These are phyloP conservation scores for Ctenopoma multispine DNA, from an alignment of 2,797 vertebrate genomes.

Conservation along the genomic window DNA sequence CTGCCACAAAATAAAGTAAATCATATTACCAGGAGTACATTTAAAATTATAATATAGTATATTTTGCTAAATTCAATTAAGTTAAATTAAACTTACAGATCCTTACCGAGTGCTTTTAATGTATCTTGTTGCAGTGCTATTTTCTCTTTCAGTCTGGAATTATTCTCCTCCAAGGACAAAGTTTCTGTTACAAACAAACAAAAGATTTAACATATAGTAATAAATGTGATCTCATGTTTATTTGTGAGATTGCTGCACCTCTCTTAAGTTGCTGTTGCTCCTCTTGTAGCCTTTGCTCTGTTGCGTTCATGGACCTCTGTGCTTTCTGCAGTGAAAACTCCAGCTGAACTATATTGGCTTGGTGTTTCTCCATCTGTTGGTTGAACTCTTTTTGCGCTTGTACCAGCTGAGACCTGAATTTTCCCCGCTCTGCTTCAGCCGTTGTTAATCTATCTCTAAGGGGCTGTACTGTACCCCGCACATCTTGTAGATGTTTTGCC, in stretches of 20 bases:
- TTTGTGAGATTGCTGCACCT: slow-evolving; percentile 74
- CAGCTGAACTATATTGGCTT: slow-evolving; percentile 71
- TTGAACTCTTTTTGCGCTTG: slow-evolving; percentile 73
- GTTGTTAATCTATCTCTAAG: slow-evolving; percentile 80
- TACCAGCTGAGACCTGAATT: slow-evolving; percentile 77
- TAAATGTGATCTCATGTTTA: slow-evolving; percentile 12
- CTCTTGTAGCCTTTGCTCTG: slow-evolving; percentile 75
- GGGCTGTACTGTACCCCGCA: slow-evolving; percentile 84
- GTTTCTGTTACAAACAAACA: slow-evolving; percentile 61
- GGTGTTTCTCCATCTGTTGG: slow-evolving; percentile 73
- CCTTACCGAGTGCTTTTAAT: slow-evolving; percentile 86
- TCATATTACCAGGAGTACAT: not conserved
- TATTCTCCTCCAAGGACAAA: slow-evolving; percentile 65
- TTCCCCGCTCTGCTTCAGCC: slow-evolving; percentile 74
- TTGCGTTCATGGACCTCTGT: slow-evolving; percentile 70
- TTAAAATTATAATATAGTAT: no score
- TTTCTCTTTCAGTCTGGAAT: slow-evolving; percentile 79
- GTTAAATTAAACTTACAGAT: not conserved
- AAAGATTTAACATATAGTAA: slow-evolving; percentile 18
- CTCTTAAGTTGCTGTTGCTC: slow-evolving; percentile 81
- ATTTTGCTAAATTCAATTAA: not conserved
- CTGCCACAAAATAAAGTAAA: slow-evolving; percentile 67
- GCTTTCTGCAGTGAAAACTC: slow-evolving; percentile 76
- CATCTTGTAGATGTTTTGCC: slow-evolving; percentile 85
- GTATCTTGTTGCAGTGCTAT: slow-evolving; percentile 76